A percentile compares a stretch with the other conserved stretches of the same genome.
These are phyloP conservation scores for Sarotherodon lohbergeri DNA, from an alignment of 2,113 vertebrate species.

Conservation along the genomic window DNA sequence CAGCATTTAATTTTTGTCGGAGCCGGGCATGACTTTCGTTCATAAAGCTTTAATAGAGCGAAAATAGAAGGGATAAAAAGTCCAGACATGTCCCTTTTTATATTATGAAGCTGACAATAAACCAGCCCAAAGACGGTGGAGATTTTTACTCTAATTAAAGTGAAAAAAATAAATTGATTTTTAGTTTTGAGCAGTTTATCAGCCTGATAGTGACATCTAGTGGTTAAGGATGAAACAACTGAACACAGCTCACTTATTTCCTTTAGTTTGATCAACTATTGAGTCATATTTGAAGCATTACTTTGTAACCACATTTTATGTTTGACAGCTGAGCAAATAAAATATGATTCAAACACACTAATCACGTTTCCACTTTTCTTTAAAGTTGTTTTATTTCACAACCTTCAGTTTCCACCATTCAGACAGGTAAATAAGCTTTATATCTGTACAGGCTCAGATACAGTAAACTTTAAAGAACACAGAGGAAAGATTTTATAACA, in stretches of 20 bases:
- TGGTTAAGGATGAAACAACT: background rate
- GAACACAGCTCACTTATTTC: background rate
- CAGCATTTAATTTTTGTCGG: rapidly evolving
- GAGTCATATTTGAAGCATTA: background rate
- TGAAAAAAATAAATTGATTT: rapidly evolving
- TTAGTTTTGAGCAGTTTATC: background rate
- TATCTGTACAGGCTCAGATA: background rate
- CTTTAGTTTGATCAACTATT: rapidly evolving
- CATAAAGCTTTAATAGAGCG: background rate
- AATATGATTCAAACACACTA: background rate
- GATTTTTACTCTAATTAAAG: rapidly evolving
- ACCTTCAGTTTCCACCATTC: background rate
- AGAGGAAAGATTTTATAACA: background rate
- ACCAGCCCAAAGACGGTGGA: background rate
- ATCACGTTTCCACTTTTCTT: background rate
- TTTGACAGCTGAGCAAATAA: background rate
- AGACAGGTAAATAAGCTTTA: background rate
- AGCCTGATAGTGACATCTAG: background rate
- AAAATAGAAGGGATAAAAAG: rapidly evolving
- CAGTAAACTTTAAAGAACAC: background rate
- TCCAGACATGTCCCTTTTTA: rapidly evolving
- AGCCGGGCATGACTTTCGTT: background rate
- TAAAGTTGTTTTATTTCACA: background rate
- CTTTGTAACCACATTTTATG: rapidly evolving
- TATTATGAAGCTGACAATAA: rapidly evolving